phyloP scores from a whole-genome alignment of 2,888 invertebrate genomes.

The Polymixis lichenea region DNA sequence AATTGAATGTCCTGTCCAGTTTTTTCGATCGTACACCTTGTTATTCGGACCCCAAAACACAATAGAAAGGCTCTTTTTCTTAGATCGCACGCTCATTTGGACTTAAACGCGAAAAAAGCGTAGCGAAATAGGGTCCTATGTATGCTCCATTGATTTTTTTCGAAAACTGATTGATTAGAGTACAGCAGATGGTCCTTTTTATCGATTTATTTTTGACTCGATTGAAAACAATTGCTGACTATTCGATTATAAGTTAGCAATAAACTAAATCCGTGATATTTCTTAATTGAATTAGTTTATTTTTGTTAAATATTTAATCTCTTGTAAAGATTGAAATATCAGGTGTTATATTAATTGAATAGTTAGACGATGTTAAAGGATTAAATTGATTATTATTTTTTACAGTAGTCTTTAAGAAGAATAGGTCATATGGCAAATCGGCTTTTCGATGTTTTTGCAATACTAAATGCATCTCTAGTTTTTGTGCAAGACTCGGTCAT shows the following conservation, averaged over 20 bases:
- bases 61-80: conserved; percentile 73
- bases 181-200: conserved; percentile 23
- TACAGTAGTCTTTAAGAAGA: conserved; percentile 16
- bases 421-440: conserved; percentile 20
- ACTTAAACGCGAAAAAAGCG: conserved; percentile 80
- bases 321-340: conserved; percentile 22
- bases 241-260: conserved; percentile 2
- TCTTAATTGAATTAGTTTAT: conserved; percentile 32
- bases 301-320: conserved; percentile 23
- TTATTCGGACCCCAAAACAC: conserved; percentile 71
- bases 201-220: conserved; percentile 21
- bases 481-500: not conserved
- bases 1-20: conserved; percentile 81
- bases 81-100: conserved; percentile 63
- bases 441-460: conserved; percentile 17
- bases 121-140: conserved; percentile 76
- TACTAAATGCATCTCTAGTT: not conserved
- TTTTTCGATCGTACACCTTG: conserved; percentile 77
- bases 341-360: conserved; percentile 33
- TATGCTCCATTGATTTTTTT: conserved; percentile 76
- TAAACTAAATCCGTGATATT: conserved; percentile 8
- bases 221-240: conserved; percentile 29
- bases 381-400: conserved; percentile 46
- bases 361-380: conserved; percentile 11
- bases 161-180: conserved; percentile 68